These are phyloP conservation scores for Lordiphosa collinella DNA, from an alignment of 1,140 invertebrate species.

Conservation along the genomic window DNA sequence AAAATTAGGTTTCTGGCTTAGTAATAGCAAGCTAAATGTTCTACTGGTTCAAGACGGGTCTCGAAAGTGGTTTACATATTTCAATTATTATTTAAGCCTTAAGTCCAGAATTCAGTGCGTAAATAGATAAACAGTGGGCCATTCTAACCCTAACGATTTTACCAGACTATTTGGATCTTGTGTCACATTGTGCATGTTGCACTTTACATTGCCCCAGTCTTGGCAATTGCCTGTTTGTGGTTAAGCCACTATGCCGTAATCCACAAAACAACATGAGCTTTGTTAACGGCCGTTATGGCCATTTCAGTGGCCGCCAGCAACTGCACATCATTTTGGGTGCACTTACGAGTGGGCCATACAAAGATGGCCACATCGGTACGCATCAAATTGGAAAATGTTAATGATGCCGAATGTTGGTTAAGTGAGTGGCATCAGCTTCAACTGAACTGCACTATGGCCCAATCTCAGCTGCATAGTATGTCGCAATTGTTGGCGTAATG, in stretches of 20 bases:
- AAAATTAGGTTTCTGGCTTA: too few species aligned
- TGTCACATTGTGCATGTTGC: neutral
- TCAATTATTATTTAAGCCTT: too few species aligned
- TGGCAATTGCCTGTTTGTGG: neutral
- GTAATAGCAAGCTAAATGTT: too few species aligned
- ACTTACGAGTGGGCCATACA: slow-evolving; percentile 7
- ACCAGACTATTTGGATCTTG: neutral
- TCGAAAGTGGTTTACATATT: too few species aligned
- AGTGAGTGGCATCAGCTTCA: slow-evolving; percentile 35
- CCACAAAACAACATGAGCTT: slow-evolving; percentile 4
- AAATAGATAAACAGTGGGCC: too few species aligned
- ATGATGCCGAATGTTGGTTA: slow-evolving; percentile 50
- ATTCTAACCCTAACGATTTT: too few species aligned
- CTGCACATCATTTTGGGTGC: slow-evolving; percentile 10
- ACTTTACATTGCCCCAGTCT: neutral
- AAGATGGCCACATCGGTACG: slow-evolving; percentile 34
- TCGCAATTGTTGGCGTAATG: slow-evolving; percentile 55
- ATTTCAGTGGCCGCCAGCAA: neutral
- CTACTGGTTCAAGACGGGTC: too few species aligned
- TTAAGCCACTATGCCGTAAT: slow-evolving; percentile 12
- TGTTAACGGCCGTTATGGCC: neutral
- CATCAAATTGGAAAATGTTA: slow-evolving; percentile 55
- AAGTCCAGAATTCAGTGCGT: too few species aligned
- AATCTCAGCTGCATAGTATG: slow-evolving; percentile 15
- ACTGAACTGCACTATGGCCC: neutral